A percentile compares a stretch with the other conserved stretches of the same genome.
These are phyloP conservation scores for Hipparchia semele DNA, from an alignment of 2,888 invertebrate species.

Conservation along the genomic window DNA sequence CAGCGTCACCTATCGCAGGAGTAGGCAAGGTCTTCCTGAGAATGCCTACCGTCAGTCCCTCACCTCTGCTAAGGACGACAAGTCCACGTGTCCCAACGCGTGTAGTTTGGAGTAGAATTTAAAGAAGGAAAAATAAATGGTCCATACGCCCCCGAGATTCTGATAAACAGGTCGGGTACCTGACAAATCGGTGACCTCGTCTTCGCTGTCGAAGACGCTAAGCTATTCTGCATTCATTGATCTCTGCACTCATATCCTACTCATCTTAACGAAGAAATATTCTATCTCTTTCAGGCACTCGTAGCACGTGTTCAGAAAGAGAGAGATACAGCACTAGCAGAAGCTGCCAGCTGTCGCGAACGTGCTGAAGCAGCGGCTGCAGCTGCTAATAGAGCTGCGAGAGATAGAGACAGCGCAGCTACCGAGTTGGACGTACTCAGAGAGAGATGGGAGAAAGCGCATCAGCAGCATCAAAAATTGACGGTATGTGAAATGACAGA, in stretches of 20 bases:
- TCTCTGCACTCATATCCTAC: not conserved
- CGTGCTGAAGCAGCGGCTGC: conserved; percentile 91
- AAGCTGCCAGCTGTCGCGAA: conserved; percentile 91
- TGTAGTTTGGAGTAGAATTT: too few species aligned
- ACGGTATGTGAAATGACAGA: conserved; percentile 78
- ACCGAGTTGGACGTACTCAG: conserved; percentile 94
- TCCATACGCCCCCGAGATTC: too few species aligned
- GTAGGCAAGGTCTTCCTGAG: too few species aligned
- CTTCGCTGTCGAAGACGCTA: too few species aligned
- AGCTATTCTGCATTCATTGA: not conserved
- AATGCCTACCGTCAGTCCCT: too few species aligned
- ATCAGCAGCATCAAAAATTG: conserved; percentile 91
- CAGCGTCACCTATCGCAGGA: too few species aligned
- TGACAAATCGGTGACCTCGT: too few species aligned
- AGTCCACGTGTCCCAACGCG: too few species aligned
- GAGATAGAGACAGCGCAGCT: conserved; percentile 92
- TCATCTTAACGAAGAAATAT: not conserved
- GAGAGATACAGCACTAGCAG: conserved; percentile 91
- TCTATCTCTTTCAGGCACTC: conserved; percentile 81
- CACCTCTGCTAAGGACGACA: too few species aligned
- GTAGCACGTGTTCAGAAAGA: conserved; percentile 93
- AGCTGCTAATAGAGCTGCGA: conserved; percentile 90
- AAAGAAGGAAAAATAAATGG: too few species aligned
- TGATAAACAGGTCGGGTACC: too few species aligned
- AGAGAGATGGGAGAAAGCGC: conserved; percentile 94